These are phyloP conservation scores for Brevimyrus niger DNA, from an alignment of 2,113 vertebrate species.

Conservation along the genomic window DNA sequence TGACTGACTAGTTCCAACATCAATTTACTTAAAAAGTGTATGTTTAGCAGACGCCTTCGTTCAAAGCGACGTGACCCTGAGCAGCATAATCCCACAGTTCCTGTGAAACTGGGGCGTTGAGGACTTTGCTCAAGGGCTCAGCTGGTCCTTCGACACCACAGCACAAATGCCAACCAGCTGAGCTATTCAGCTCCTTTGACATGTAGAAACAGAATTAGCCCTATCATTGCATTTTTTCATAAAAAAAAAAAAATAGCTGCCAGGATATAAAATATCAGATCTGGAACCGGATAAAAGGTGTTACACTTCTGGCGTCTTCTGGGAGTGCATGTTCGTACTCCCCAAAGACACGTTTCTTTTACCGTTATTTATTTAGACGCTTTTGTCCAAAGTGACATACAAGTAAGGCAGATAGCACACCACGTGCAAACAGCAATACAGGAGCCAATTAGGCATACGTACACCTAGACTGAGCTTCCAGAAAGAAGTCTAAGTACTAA, in stretches of 20 bases:
- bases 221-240: background rate
- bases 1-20: background rate
- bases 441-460: background rate
- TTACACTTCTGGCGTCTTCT: background rate
- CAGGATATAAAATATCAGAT: background rate
- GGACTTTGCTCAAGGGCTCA: background rate
- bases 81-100: background rate
- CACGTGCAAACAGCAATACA: background rate
- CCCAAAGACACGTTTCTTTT: background rate
- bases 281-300: background rate
- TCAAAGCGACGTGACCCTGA: background rate
- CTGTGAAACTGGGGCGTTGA: background rate
- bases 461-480: background rate
- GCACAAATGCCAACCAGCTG: background rate
- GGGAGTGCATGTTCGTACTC: background rate
- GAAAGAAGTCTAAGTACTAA: background rate
- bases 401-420: background rate
- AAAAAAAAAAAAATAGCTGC: background rate
- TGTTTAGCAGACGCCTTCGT: background rate
- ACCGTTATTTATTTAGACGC: background rate
- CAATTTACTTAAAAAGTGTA: background rate
- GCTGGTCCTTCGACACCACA: background rate
- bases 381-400: background rate
- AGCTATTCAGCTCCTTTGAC: background rate
- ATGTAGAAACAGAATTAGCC: background rate